phyloP scores from a whole-genome alignment of 2,113 vertebrate genomes.

The Gobius niger region DNA sequence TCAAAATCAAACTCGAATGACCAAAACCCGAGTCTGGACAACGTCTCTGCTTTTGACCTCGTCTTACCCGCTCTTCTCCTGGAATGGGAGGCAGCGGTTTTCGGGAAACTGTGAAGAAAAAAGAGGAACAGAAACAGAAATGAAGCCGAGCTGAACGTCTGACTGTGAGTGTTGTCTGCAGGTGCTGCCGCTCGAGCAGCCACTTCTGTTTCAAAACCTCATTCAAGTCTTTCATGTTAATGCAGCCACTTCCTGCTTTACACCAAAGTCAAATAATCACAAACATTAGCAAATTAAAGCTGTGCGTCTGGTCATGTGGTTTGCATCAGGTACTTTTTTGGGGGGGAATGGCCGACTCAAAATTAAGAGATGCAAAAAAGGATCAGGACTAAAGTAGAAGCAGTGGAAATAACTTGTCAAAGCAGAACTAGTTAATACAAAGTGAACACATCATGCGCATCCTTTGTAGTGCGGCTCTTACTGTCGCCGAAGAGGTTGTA shows the following conservation, averaged over 20 bases:
- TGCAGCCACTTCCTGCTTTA: slow-evolving; percentile 20
- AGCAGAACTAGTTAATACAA: too few species aligned
- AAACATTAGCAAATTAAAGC: not conserved
- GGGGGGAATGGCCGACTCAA: too few species aligned
- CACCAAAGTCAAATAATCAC: not conserved
- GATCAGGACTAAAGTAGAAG: too few species aligned
- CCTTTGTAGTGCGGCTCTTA: slow-evolving; percentile 63
- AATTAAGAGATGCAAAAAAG: too few species aligned
- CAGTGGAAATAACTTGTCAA: too few species aligned
- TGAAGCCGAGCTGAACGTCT: slow-evolving; percentile 2
- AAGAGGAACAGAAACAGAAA: slow-evolving; percentile 51
- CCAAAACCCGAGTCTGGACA: too few species aligned
- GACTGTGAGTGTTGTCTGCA: not conserved
- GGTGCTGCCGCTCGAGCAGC: not conserved
- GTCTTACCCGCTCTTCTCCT: slow-evolving; percentile 71
- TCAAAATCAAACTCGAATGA: too few species aligned
- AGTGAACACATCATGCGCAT: too few species aligned
- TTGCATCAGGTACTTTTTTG: too few species aligned
- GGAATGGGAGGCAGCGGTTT: slow-evolving; percentile 83
- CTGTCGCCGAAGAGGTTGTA: slow-evolving; percentile 88
- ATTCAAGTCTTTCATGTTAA: not conserved
- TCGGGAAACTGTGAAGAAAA: slow-evolving; percentile 79
- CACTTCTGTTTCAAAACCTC: not conserved
- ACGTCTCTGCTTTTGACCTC: too few species aligned
- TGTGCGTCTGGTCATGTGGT: not conserved